A percentile compares a stretch with the other conserved stretches of the same genome.
Conservation (phyloP, 2,888 invertebrate genomes). For the Quadriops clusia region DNA sequence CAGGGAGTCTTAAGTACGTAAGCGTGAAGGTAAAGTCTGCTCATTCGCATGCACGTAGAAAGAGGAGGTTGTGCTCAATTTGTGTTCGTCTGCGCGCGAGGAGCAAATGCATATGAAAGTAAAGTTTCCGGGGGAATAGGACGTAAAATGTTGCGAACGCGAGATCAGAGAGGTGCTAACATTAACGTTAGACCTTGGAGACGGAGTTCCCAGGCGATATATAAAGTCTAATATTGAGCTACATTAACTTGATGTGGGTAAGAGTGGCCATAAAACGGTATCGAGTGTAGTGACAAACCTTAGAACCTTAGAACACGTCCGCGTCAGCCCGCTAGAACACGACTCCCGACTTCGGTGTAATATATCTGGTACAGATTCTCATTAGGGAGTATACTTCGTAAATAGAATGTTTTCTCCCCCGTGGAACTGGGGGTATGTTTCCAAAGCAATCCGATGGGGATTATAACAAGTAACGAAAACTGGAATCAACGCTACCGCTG, state of each 20-base stretch:
- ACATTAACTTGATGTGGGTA: slow-evolving; percentile 17
- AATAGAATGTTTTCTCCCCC: slow-evolving; percentile 9
- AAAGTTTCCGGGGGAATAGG: too few relatives aligned
- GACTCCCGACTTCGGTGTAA: slow-evolving; percentile 8
- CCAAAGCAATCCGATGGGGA: slow-evolving; percentile 2
- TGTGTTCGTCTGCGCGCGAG: too few relatives aligned
- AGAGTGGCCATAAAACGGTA: slow-evolving; percentile 17
- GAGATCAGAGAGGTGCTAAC: too few relatives aligned
- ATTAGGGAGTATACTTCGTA: slow-evolving; percentile 11
- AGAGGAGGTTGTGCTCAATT: too few relatives aligned
- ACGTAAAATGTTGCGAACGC: too few relatives aligned
- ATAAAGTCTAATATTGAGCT: slow-evolving; percentile 18
- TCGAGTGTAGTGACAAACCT: slow-evolving; percentile 11
- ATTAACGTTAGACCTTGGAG: slow-evolving; percentile 8
- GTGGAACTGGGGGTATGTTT: slow-evolving; percentile 1
- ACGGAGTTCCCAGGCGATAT: slow-evolving; percentile 16
- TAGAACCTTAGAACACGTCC: too few relatives aligned
- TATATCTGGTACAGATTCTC: slow-evolving; percentile 10
- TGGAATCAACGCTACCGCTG: too few relatives aligned
- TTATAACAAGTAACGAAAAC: too few relatives aligned
- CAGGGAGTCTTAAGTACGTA: too few relatives aligned
- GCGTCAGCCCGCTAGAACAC: slow-evolving; percentile 8
- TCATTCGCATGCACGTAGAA: too few relatives aligned
- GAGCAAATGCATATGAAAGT: too few relatives aligned
- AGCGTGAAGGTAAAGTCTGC: too few relatives aligned